Conservation (phyloP, 1,140 invertebrate genomes). For the Drosophila bocki region DNA sequence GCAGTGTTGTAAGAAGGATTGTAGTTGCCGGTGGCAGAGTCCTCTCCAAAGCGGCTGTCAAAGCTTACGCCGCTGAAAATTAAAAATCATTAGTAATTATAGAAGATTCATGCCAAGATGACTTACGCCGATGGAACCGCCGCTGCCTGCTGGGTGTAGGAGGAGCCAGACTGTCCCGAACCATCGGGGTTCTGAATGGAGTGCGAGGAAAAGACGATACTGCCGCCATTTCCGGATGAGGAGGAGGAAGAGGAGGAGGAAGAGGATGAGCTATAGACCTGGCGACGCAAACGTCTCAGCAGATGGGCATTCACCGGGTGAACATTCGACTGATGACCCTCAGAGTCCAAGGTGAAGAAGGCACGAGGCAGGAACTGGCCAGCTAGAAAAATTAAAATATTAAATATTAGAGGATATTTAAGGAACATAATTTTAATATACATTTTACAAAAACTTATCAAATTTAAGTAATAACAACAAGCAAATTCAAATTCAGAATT, state of each 20-base stretch:
- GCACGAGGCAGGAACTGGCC: conserved; percentile 75
- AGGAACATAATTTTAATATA: not conserved
- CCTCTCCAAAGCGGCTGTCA: conserved; percentile 55
- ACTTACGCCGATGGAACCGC: not conserved
- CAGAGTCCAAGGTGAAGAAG: conserved; percentile 70
- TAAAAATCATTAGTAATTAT: not conserved
- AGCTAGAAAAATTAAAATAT: conserved; percentile 34
- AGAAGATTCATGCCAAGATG: no score
- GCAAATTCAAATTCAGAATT: no score
- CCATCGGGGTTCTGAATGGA: conserved; percentile 44
- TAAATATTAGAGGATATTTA: conserved; percentile 1
- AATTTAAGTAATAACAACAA: not conserved
- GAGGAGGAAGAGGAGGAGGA: conserved; percentile 55
- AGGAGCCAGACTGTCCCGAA: not conserved
- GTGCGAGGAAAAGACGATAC: conserved; percentile 19
- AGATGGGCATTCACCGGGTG: conserved; percentile 68
- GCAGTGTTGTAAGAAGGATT: conserved; percentile 10
- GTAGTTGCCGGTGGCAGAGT: conserved; percentile 33
- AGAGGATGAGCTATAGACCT: conserved; percentile 46
- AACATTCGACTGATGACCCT: conserved; percentile 69
- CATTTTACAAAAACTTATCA: no score
- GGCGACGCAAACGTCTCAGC: conserved; percentile 74
- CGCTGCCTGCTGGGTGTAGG: conserved; percentile 26
- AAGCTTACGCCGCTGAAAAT: conserved; percentile 2
- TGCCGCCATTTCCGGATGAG: conserved; percentile 52